Conservation (phyloP, 2,888 invertebrate species). For the Alsophila aescularia region DNA sequence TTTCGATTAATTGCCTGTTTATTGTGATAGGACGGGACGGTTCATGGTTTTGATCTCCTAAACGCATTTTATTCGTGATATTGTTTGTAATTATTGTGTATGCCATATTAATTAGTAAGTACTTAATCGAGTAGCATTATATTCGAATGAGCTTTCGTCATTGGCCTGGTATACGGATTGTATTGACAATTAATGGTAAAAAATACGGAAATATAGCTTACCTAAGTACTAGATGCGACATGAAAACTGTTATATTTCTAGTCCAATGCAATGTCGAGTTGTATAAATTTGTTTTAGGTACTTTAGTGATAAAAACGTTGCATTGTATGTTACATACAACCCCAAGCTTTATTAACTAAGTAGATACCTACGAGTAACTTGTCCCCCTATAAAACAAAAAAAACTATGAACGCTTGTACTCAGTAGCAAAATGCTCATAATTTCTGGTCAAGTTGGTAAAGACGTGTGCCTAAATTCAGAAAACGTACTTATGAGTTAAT, state of each 20-base stretch:
- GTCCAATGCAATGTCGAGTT: conserved; percentile 45
- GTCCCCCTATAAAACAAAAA: conserved; percentile 41
- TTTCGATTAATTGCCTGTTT: conserved; percentile 30
- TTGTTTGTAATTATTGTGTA: conserved; percentile 54
- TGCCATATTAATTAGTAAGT: conserved; percentile 64
- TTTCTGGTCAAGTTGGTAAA: conserved; percentile 4
- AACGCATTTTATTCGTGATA: conserved; percentile 37
- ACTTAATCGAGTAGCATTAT: conserved; percentile 65
- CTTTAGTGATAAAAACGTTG: conserved; percentile 48
- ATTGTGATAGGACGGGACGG: conserved; percentile 16
- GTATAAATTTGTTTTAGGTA: conserved; percentile 33
- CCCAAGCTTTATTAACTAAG: conserved; percentile 55
- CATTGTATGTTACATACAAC: conserved; percentile 51
- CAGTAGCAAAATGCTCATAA: conserved; percentile 12
- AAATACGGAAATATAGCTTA: conserved; percentile 58
- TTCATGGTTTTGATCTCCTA: conserved; percentile 26
- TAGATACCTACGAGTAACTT: conserved; percentile 36
- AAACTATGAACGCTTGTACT: conserved; percentile 35
- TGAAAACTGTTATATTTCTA: conserved; percentile 58
- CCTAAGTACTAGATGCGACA: conserved; percentile 55
- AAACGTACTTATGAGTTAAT: conserved; percentile 24
- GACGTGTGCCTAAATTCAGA: conserved; percentile 26
- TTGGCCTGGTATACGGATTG: conserved; percentile 76
- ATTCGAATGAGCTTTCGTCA: conserved; percentile 80
- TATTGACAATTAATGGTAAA: conserved; percentile 54